Evolutionary conservation across 1,140 invertebrate species (phyloP), one percentile per base, ranked within the genome.

Genomic region (Listronotus oregonensis): DNA sequence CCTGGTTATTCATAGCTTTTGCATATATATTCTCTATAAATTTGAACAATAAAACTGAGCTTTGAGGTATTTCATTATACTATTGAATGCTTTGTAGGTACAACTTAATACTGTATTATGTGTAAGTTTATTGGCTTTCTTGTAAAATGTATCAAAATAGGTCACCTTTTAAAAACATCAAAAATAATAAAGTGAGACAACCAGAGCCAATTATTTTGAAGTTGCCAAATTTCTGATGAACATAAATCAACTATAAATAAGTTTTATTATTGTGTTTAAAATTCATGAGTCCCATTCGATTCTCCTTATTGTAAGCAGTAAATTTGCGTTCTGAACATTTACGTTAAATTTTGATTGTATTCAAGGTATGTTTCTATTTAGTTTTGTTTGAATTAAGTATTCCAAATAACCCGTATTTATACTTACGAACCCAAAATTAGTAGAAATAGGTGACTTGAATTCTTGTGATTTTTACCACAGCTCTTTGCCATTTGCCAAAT

Each of bases 131-230:
- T 56, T 64, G 62, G 62, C 62, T n/a, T 57, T 52, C 50, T 52
- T 46, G 60, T 40, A 44, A 52, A 64, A 58, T 56, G 17, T 27
- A 58, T 50, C 17, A 59, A 52, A 44, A 54, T 58, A 62, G 1
- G 15, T n/a, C 40, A 39, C 11, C 39, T 37, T 51, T n/a, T 17
- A 37, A 27, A 49, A 55, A 18, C 50, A 51, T 66, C 34, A 50
- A 34, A 66, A 61, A 43, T 27, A 52, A 64, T 12, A 51, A 32
- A 18, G 21, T 42, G 46, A 44, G 15, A 40, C 60, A 70, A 74
- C 73, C 73, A 74, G 73, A 73, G 73, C 73, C 73, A 73, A 66
- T 64, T 70, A 47, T 59, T 66, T 64, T 66, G 71, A 64, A 71
- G 68, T 70, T 73, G 70, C 62, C 66, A 52, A 61, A 58, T 63